Conservation (phyloP, 2,113 vertebrate genomes). For the Takifugu bimaculatus region DNA sequence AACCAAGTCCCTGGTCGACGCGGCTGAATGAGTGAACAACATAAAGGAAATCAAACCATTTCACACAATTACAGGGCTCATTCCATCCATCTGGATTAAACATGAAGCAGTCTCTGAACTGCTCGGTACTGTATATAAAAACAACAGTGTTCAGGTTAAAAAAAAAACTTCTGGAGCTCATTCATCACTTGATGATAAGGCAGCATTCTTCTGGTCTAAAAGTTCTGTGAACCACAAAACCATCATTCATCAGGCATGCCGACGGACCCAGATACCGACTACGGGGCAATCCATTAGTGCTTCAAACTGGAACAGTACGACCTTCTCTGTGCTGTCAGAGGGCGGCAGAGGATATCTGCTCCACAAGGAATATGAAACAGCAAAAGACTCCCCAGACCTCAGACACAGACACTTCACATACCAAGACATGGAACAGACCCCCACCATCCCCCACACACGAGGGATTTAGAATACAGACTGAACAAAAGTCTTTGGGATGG, state of each 20-base stretch:
- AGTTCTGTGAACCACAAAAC: conserved; percentile 38
- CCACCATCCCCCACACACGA: too few relatives aligned
- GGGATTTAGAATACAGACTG: too few relatives aligned
- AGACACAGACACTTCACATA: too few relatives aligned
- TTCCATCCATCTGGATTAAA: too few relatives aligned
- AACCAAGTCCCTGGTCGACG: background rate
- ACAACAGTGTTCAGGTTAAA: background rate
- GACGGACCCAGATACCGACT: conserved; percentile 24
- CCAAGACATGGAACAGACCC: too few relatives aligned
- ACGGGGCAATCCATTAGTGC: conserved; percentile 37
- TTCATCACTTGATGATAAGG: conserved; percentile 55
- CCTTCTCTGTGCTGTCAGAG: conserved; percentile 17
- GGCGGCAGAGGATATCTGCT: conserved; percentile 9
- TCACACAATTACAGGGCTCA: too few relatives aligned
- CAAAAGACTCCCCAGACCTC: too few relatives aligned
- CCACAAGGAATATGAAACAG: conserved; percentile 33
- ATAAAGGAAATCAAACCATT: background rate
- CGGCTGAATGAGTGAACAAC: background rate
- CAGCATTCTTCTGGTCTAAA: conserved; percentile 40
- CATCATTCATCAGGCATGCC: conserved; percentile 46
- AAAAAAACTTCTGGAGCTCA: conserved; percentile 4
- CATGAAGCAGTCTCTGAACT: too few relatives aligned
- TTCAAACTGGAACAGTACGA: conserved; percentile 37
- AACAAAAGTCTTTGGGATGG: too few relatives aligned
- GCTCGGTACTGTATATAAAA: background rate